A percentile compares a stretch with the other conserved stretches of the same genome.
phyloP scores from a whole-genome alignment of 1,140 invertebrate species.

The Homalodisca vitripennis region DNA sequence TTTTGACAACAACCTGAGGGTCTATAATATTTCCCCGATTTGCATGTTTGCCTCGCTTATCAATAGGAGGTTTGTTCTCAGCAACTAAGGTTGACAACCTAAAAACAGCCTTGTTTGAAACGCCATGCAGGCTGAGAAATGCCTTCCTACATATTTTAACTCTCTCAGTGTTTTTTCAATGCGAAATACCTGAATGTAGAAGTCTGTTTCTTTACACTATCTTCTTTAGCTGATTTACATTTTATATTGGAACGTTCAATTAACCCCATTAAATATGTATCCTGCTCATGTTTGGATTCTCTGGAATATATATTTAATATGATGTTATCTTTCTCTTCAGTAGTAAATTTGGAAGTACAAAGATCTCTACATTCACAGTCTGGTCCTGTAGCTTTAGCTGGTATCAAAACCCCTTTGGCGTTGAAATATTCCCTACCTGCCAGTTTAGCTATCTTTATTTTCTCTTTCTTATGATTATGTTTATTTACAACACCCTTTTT shows the following conservation, averaged over 20 bases:
- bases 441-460: conserved; percentile 6
- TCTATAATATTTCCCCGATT: conserved; percentile 12
- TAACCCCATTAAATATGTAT: conserved; percentile 5
- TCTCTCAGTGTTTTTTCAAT: background rate
- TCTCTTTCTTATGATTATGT: background rate
- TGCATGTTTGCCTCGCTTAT: conserved; percentile 11
- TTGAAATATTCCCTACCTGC: conserved; percentile 8
- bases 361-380: background rate
- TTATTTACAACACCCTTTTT: background rate
- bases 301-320: conserved; percentile 5
- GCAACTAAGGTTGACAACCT: conserved; percentile 12
- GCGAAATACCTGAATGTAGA: background rate
- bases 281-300: background rate
- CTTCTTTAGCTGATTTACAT: background rate
- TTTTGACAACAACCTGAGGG: conserved; percentile 8
- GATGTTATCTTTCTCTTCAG: conserved; percentile 4
- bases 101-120: conserved; percentile 12
- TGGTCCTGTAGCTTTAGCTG: background rate
- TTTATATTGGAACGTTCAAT: conserved; percentile 11
- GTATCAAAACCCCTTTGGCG: background rate
- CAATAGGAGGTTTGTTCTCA: background rate
- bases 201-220: background rate
- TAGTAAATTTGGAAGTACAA: conserved; percentile 3
- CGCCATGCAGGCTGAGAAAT: background rate
- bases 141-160: conserved; percentile 6